phyloP scores from a whole-genome alignment of 1,140 invertebrate genomes.

The Neuroterus valhalla region DNA sequence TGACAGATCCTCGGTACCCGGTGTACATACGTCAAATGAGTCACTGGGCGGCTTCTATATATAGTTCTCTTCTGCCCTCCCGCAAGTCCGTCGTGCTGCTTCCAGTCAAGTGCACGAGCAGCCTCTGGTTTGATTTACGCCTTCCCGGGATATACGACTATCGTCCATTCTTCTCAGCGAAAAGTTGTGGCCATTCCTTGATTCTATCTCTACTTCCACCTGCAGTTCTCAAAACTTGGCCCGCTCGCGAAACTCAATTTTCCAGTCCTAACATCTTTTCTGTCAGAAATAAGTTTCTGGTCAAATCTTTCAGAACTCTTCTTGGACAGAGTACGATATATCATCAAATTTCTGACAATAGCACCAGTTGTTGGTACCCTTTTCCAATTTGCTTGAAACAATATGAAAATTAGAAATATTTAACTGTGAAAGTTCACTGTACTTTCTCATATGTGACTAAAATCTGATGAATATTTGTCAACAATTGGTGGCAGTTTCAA shows the following conservation, averaged over 20 bases:
- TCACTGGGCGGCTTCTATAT: conserved; percentile 59
- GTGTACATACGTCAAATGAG: conserved; percentile 61
- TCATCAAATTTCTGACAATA: no score
- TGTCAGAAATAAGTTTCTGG: no score
- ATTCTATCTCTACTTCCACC: background rate
- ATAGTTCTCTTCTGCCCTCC: conserved; percentile 55
- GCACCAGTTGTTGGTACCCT: no score
- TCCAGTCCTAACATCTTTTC: no score
- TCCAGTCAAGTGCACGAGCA: conserved; percentile 63
- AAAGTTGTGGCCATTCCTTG: background rate
- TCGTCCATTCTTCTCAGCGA: conserved; percentile 41
- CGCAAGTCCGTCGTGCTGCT: conserved; percentile 59
- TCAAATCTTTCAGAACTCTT: no score
- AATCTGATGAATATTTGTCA: no score
- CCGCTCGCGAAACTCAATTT: background rate
- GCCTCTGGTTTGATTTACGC: conserved; percentile 65
- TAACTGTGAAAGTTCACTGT: no score
- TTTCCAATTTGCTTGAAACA: no score
- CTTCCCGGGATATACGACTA: conserved; percentile 62
- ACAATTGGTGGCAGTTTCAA: background rate
- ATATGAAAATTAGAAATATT: no score
- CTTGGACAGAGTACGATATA: no score
- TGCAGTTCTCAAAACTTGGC: background rate
- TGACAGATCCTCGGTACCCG: conserved; percentile 58
- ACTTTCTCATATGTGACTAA: no score